A percentile compares a stretch with the other conserved stretches of the same genome.
Evolutionary conservation across 1,140 invertebrate species (phyloP).

Genomic region (Eubasilissa regina): DNA sequence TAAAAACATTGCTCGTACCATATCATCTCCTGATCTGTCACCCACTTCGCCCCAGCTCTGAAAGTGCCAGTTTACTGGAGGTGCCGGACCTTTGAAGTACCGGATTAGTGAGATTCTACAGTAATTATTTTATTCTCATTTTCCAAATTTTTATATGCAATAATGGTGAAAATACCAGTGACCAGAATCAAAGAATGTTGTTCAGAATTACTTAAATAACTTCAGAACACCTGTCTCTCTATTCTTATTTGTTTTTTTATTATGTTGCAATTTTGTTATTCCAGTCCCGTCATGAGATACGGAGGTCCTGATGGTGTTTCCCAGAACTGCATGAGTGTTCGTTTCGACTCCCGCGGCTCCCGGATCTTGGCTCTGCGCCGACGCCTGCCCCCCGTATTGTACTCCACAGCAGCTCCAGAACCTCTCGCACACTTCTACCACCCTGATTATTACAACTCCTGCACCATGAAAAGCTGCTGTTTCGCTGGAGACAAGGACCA

Average conservation of each 20-base stretch:
- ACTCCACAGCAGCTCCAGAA: conserved; percentile 77
- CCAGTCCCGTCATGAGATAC: conserved; percentile 81
- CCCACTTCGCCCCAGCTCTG: no score
- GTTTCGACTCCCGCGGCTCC: conserved; percentile 87
- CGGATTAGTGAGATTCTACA: no score
- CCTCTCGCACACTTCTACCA: conserved; percentile 91
- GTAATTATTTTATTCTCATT: no score
- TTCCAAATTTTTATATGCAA: no score
- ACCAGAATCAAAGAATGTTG: no score
- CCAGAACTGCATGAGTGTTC: conserved; percentile 92
- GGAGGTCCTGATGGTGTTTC: conserved; percentile 76
- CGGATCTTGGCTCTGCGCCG: conserved; percentile 87
- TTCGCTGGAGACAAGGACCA: conserved; percentile 94
- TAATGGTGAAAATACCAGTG: not conserved
- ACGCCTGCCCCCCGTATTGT: conserved; percentile 88
- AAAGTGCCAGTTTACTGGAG: no score
- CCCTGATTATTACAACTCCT: conserved; percentile 94
- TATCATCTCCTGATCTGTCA: no score
- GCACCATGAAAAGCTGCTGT: conserved; percentile 96
- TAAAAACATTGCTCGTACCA: no score
- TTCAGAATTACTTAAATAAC: no score
- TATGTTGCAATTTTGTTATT: conserved; percentile 44
- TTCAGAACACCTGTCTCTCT: not conserved
- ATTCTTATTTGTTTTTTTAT: not conserved
- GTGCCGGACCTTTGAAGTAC: no score